Evolutionary conservation across 2,888 invertebrate genomes (phyloP), one percentile per base, ranked within the genome.

Genomic region (Papilio gigon): DNA sequence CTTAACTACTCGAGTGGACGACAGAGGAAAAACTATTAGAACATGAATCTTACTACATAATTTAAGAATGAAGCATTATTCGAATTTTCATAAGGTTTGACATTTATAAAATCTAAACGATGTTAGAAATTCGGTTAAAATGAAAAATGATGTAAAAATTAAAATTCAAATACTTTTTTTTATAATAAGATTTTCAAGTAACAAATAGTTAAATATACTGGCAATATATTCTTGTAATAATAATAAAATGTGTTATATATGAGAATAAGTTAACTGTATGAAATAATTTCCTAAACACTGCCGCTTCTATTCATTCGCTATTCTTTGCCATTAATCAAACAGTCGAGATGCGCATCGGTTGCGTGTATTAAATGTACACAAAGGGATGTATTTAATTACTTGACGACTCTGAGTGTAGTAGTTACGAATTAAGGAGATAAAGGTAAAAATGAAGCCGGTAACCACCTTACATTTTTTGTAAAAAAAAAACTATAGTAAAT

Each of bases 271-370:
- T n/a, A n/a, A n/a, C n/a, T n/a, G n/a, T n/a, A n/a, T n/a, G n/a
- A 58, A 14, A 33, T 12, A 30, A 30, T 14, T 9, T 20, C 9
- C 53, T 1, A 2, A 40, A 56, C 27, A 35, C n/a, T 50, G 64
- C 14, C 71, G 50, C 71, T 67, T 74, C 74, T 59, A 68, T 27
- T 1, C 27, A 9, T n/a, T 25, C 9, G 63, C 25, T 6, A 25
- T 37, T 60, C 12, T 12, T 2, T 47, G 27, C 14, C 27, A 27
- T 20, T 17, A 30, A 20, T 14, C 20, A 9, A n/a, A 60, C 71
- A 70, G 22, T 63, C 73, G 71, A 83, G 85, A 86, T 86, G 87
- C 80, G 82, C 83, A 77, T 75, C 77, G 70, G 77, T 88, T 87
- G 74, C 77, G 68, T 78, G 12, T 22, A 12, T 47, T 22, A 11